phyloP scores from a whole-genome alignment of 1,140 invertebrate genomes.

The Frieseomelitta varia region DNA sequence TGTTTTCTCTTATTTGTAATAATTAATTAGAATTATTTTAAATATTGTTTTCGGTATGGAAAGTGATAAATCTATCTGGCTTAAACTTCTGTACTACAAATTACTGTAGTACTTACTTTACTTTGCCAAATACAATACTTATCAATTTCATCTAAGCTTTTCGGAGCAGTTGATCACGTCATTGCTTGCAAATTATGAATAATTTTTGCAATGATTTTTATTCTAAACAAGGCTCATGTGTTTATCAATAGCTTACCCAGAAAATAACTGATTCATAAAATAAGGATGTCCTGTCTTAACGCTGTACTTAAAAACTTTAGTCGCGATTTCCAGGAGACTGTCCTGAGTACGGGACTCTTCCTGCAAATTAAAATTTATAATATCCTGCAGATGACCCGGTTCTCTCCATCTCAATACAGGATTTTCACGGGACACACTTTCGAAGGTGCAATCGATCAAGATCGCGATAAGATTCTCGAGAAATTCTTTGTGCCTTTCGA shows the following conservation, averaged over 20 bases:
- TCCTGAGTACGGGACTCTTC: conserved; percentile 75
- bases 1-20: too few species aligned
- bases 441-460: conserved; percentile 75
- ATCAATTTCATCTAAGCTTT: too few species aligned
- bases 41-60: too few species aligned
- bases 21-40: too few species aligned
- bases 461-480: conserved; percentile 70
- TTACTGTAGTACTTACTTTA: too few species aligned
- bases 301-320: conserved; percentile 80
- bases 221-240: not conserved
- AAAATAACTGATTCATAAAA: conserved; percentile 83
- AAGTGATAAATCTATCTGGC: too few species aligned
- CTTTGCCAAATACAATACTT: too few species aligned
- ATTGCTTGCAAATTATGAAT: not conserved
- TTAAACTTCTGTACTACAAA: too few species aligned
- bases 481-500: conserved; percentile 74
- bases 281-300: conserved; percentile 83
- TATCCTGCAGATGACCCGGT: conserved; percentile 70
- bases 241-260: conserved; percentile 72
- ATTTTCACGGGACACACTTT: conserved; percentile 73
- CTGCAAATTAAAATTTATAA: conserved; percentile 74
- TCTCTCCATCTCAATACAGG: conserved; percentile 75
- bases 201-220: not conserved
- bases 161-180: not conserved
- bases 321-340: conserved; percentile 74